Base-by-base conservation (phyloP, 2,888 invertebrate genomes). In the Muschampia plurimacula region DNA sequence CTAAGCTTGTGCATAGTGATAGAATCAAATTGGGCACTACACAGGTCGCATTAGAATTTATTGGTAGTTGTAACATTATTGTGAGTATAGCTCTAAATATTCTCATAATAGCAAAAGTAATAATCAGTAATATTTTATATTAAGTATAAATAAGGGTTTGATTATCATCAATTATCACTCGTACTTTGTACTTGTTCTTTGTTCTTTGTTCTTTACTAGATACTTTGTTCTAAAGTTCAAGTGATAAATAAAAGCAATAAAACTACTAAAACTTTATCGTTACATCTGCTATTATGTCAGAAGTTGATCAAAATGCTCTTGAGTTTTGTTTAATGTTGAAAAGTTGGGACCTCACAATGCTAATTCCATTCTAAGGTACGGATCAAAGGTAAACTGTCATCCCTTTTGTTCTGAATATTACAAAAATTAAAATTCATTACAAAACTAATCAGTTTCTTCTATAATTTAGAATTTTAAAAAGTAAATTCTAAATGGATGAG, bases 331-430 rank as follows among this genome's bases (percentile, higher is more conserved):
- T 66, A 55, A 66, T 52, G 62, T 62, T 39, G 12, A 62, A 69
- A 49, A 36, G 15, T 62, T 62, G 62, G 8, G 22, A 22, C 46
- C 46, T 49, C 12, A 69, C 49, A 62, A 62, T 49, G 39, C 69
- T 69, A 69, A 69, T 69, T 69, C 46, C 69, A 62, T 52, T 60
- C 22, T 28, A 52, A 39, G 22, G 62, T 62, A 62, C 62, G 69
- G 68, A 69, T 69, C 69, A 69, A 69, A 69, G 62, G 32, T 36
- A 22, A 46, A 55, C 12, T 39, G 49, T 46, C 36, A 41, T 44
- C 67, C 67, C 59, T 68, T 59, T 36, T 55, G 39, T 36, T 55
- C n/a, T 8, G 46, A 49, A 49, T 66, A 9, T 13, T 49, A 49
- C 65, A 12, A 13, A 46, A 28, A 57, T 28, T 28, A 7, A 22